Base-by-base conservation (phyloP, 2,797 vertebrate genomes). In the Lagocephalus sceleratus region DNA sequence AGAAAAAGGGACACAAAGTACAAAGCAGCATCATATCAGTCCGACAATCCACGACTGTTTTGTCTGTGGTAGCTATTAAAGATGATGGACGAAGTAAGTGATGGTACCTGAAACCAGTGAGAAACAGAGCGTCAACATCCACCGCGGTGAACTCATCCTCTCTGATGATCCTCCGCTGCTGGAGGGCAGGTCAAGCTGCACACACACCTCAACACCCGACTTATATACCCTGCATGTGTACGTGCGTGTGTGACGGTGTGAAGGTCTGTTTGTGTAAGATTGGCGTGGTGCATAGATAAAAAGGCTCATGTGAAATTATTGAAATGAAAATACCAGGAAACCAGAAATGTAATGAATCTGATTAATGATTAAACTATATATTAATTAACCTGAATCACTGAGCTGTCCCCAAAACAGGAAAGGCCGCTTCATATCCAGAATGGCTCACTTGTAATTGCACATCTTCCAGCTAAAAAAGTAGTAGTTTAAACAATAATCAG, bases 311-410 rank as follows among this genome's bases (percentile, higher is more conserved):
- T 42, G 9, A 44, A 20, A 9, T 44, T 44, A 11, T 44, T 44
- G 1, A 20, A 44, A 44, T 44, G 19, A 26, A 38, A 60, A 48
- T 1, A 83, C 71, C 60, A 86, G 82, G 83, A 87, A 88, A 65
- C 49, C 12, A 43, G 38, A 47, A 25, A 16, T 0, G 15, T 26
- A 47, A 19, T 32, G 35, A 16, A n/a, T 20, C 3, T 10, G 51
- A 63, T 85, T 76, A 80, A 62, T 66, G 61, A 71, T 76, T 71
- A 61, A 50, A 19, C 52, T 15, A n/a, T 19, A 23, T 14, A 1
- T 0, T 35, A 14, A 55, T 51, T 20, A 20, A 10, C 4, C 19
- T 25, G 7, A 44, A 20, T 11, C 2, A 44, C 19, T 2, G 0
- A 20, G 47, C 51, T 14, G 1, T 47, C 23, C 0, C 14, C 11